phyloP scores from a whole-genome alignment of 2,113 vertebrate species.

The Saguinus imperator region DNA sequence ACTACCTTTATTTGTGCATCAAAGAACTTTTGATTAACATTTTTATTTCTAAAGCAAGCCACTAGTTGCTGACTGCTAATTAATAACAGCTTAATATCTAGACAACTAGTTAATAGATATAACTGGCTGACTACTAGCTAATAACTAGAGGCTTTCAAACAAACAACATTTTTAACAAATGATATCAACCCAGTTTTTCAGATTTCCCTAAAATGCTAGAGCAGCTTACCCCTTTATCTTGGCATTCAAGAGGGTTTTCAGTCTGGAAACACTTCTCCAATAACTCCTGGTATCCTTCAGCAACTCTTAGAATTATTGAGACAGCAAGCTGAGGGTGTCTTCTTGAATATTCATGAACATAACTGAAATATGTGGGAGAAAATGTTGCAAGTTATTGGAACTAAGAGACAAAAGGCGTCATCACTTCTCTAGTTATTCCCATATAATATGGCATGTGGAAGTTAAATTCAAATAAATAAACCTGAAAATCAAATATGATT shows the following conservation, averaged over 20 bases:
- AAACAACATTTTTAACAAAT: not conserved
- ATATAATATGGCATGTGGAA: not conserved
- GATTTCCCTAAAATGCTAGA: not conserved
- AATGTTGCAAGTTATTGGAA: not conserved
- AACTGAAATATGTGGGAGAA: conserved; percentile 65
- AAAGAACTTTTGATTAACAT: not conserved
- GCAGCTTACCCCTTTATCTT: conserved; percentile 67
- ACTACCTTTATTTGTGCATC: not conserved
- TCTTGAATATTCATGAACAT: conserved; percentile 72
- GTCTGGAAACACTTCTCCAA: conserved; percentile 72
- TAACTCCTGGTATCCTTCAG: conserved; percentile 59
- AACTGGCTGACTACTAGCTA: not conserved
- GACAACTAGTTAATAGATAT: not conserved
- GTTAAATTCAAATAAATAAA: conserved; percentile 30
- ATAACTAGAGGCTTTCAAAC: not conserved
- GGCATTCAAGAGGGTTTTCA: conserved; percentile 64
- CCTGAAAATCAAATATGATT: conserved; percentile 4
- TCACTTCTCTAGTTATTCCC: not conserved
- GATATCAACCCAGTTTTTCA: not conserved
- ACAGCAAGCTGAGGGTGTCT: conserved; percentile 65
- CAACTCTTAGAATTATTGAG: conserved; percentile 56
- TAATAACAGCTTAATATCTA: not conserved
- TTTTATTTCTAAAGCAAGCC: conserved; percentile 41
- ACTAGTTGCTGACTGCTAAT: not conserved
- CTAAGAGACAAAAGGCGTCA: not conserved